phyloP scores from a whole-genome alignment of 2,113 vertebrate genomes.

The Mus musculus region DNA sequence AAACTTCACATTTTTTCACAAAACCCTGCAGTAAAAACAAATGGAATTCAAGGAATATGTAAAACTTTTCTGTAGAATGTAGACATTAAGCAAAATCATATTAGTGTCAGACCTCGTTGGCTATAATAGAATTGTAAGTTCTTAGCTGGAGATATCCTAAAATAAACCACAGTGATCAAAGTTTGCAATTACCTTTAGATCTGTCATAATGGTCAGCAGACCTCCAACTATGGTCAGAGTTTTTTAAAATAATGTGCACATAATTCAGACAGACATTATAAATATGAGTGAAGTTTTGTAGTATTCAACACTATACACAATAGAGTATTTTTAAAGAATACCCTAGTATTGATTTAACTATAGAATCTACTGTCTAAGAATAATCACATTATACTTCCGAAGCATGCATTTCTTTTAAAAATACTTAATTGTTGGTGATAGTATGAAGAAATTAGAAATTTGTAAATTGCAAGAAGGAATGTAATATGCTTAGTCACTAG shows the following conservation, averaged over 20 bases:
- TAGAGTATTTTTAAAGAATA: background rate
- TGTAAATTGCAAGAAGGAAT: background rate
- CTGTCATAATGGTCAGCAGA: background rate
- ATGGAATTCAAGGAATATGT: background rate
- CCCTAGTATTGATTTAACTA: background rate
- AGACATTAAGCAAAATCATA: conserved; percentile 38
- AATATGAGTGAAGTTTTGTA: background rate
- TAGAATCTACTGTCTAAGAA: background rate
- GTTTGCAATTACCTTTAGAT: background rate
- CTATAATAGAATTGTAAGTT: background rate
- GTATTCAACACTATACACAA: background rate
- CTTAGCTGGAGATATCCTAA: background rate
- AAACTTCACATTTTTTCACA: conserved; percentile 11
- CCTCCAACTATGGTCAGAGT: background rate
- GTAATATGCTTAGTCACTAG: background rate
- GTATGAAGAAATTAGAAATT: background rate
- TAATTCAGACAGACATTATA: background rate
- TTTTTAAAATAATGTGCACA: background rate
- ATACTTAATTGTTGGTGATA: background rate
- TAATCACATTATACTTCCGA: background rate
- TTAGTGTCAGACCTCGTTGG: background rate
- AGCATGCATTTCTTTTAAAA: background rate
- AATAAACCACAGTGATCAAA: background rate
- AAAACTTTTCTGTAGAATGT: background rate
- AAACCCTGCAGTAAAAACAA: conserved; percentile 18